These are phyloP conservation scores for Proales similis DNA, from an alignment of 1,140 invertebrate species.

Conservation along the genomic window DNA sequence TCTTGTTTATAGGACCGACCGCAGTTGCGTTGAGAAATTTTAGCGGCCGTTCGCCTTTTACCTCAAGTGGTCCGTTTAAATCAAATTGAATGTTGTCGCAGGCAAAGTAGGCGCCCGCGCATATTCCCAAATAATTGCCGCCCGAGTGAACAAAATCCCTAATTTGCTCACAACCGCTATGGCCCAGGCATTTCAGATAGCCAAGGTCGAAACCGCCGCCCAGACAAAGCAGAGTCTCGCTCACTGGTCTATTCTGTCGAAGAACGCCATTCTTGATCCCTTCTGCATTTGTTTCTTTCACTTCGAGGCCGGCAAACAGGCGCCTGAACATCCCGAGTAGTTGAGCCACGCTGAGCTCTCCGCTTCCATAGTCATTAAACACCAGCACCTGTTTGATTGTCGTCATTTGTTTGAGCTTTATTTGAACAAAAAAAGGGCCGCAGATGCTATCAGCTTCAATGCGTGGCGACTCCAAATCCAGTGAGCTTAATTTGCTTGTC, in stretches of 20 bases:
- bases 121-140: slow-evolving; percentile 48
- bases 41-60: slow-evolving; percentile 45
- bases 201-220: slow-evolving; percentile 52
- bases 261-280: neutral
- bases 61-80: slow-evolving; percentile 45
- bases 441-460: slow-evolving; percentile 18
- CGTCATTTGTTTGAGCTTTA: neutral
- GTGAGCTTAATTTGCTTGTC: too few relatives aligned
- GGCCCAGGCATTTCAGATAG: slow-evolving; percentile 42
- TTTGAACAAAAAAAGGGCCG: slow-evolving; percentile 24
- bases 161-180: slow-evolving; percentile 42
- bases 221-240: slow-evolving; percentile 42
- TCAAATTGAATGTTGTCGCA: slow-evolving; percentile 50
- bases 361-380: slow-evolving; percentile 13
- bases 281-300: neutral
- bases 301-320: neutral
- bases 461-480: neutral
- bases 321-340: neutral
- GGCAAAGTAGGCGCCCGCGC: slow-evolving; percentile 50
- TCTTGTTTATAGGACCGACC: slow-evolving; percentile 42
- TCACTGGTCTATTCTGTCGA: slow-evolving; percentile 39
- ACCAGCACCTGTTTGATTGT: slow-evolving; percentile 11
- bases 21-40: slow-evolving; percentile 42
- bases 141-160: slow-evolving; percentile 44
- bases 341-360: neutral